Base-by-base conservation (phyloP, 2,888 invertebrate species). In the Diadromus collaris region DNA sequence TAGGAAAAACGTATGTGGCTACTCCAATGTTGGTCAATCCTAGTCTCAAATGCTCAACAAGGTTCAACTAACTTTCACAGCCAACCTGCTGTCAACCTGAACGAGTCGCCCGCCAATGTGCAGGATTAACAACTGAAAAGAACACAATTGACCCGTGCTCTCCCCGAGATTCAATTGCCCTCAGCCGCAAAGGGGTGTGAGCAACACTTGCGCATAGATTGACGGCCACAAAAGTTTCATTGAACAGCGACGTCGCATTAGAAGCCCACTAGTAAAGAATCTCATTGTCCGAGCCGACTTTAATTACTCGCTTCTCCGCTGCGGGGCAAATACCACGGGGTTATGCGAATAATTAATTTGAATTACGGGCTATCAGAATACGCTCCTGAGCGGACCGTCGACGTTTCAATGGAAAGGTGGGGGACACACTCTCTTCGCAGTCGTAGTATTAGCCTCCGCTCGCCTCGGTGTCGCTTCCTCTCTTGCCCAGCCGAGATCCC, bases 291-390 rank as follows among this genome's bases (percentile, higher is more conserved):
- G 32, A n/a, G 13, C 44, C 32, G 69, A 76, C 73, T 44, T 76
- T 76, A 79, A 79, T 76, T 76, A 76, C 76, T 76, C 65, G 46
- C 70, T 76, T 58, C 60, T 70, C 58, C 54, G 63, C 51, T 24
- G 13, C 51, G 60, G 46, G 9, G 48, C 48, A 51, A 60, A 19
- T 60, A 24, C 68, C 34, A 10, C 38, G 81, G 76, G 76, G 76
- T 84, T 86, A 86, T 87, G 87, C 86, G 84, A 88, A 88, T 88
- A 88, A 88, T 86, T 87, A 86, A 88, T 88, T 86, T 83, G 84
- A 88, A 85, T 86, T 82, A 84, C 83, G 80, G 73, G 79, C 77
- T 85, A 86, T 86, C 82, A 80, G 85, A 82, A 85, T 84, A 85
- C 83, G 84, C 84, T 86, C 83, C 84, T 85, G 81, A 73, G 79